phyloP scores from a whole-genome alignment of 2,888 invertebrate species.

The Corythucha ciliata region DNA sequence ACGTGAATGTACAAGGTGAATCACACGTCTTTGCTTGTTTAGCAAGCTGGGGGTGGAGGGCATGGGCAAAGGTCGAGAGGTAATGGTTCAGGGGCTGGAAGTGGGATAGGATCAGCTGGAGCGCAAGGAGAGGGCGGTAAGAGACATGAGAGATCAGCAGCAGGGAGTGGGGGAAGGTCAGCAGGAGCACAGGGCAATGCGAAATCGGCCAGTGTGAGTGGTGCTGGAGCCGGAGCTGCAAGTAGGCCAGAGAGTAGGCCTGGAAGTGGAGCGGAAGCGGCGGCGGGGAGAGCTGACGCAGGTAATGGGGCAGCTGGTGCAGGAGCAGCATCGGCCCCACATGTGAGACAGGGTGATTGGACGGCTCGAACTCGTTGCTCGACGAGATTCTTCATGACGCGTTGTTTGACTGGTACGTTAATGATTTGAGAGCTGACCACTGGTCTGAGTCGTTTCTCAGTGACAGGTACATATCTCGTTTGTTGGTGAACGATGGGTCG shows the following conservation, averaged over 20 bases:
- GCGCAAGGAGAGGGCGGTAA: neutral
- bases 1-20: neutral
- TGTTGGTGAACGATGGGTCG: constrained; percentile 24
- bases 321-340: constrained; percentile 10
- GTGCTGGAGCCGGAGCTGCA: neutral
- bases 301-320: neutral
- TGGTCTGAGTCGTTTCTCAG: constrained; percentile 23
- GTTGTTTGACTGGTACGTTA: constrained; percentile 26
- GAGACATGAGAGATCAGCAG: neutral
- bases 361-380: constrained; percentile 26
- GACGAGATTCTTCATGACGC: constrained; percentile 25
- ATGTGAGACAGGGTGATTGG: constrained; percentile 11
- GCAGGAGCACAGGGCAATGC: neutral
- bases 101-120: neutral
- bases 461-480: constrained; percentile 24
- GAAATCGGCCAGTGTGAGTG: neutral
- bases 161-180: neutral
- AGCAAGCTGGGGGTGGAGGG: constrained; percentile 2
- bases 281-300: neutral
- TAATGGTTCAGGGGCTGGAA: neutral
- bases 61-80: neutral
- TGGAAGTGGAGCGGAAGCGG: neutral
- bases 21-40: neutral
- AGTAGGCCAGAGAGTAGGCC: neutral
- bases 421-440: constrained; percentile 20